phyloP scores from a whole-genome alignment of 2,888 invertebrate genomes.

The Matsumyia berberina region DNA sequence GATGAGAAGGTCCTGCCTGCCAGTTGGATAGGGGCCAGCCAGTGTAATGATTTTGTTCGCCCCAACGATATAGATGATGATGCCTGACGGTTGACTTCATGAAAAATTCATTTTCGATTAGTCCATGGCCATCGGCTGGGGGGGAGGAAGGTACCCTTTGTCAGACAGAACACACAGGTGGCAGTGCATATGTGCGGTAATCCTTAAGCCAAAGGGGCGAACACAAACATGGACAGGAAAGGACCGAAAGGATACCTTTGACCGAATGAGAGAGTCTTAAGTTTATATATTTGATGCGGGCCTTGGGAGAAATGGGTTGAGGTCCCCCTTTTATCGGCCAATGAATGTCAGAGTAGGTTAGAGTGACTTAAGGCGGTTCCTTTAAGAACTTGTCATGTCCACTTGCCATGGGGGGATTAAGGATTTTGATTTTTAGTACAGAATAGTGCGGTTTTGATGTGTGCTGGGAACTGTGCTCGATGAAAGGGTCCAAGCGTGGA shows the following conservation, averaged over 20 bases:
- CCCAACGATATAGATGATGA: background rate
- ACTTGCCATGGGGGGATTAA: no score
- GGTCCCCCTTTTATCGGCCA: background rate
- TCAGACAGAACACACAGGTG: slow-evolving; percentile 57
- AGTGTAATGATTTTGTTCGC: slow-evolving; percentile 37
- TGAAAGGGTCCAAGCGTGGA: no score
- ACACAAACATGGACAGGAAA: no score
- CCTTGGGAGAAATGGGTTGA: background rate
- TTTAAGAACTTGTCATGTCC: background rate
- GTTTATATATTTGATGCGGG: slow-evolving; percentile 7
- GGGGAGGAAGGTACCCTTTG: slow-evolving; percentile 60
- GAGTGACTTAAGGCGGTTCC: background rate
- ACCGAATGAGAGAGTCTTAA: slow-evolving; percentile 16
- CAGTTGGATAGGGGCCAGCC: background rate
- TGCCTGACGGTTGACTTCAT: slow-evolving; percentile 63
- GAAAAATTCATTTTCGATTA: slow-evolving; percentile 76
- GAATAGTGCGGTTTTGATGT: no score
- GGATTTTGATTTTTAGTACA: no score
- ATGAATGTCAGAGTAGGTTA: slow-evolving; percentile 20
- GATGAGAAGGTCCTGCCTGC: slow-evolving; percentile 40
- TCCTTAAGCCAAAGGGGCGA: slow-evolving; percentile 33
- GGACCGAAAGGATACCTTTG: no score
- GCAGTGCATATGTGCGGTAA: slow-evolving; percentile 63
- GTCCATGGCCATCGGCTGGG: slow-evolving; percentile 61
- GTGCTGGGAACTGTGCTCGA: no score